Conservation (phyloP, 2,888 invertebrate species). For the Anagyrus pseudococci region DNA sequence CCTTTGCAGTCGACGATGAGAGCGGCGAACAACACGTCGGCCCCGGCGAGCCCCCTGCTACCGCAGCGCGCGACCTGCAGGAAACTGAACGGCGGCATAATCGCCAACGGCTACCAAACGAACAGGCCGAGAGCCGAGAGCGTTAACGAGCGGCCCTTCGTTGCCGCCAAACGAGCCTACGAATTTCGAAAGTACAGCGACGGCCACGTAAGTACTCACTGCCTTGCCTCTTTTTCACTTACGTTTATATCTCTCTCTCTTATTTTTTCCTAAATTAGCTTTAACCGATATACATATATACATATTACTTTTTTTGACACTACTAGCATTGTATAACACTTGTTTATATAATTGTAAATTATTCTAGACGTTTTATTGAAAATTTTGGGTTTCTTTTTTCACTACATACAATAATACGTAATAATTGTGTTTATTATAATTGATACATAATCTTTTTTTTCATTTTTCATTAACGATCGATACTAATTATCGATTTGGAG, state of each 20-base stretch:
- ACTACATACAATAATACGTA: too few relatives aligned
- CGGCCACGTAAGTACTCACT: conserved; percentile 61
- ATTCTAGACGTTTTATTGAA: too few relatives aligned
- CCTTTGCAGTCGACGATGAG: conserved; percentile 38
- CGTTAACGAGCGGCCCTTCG: conserved; percentile 70
- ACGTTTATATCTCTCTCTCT: too few relatives aligned
- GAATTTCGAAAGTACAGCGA: conserved; percentile 62
- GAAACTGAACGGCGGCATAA: conserved; percentile 56
- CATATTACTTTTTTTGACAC: too few relatives aligned
- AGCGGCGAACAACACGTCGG: conserved; percentile 55
- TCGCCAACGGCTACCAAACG: conserved; percentile 43
- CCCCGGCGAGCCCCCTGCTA: conserved; percentile 64
- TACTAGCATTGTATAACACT: too few relatives aligned
- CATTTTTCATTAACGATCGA: conserved; percentile 6
- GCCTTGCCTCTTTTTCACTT: too few relatives aligned
- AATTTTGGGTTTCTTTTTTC: too few relatives aligned
- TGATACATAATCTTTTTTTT: conserved; percentile 5
- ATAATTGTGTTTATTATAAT: too few relatives aligned
- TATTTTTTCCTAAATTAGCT: too few relatives aligned
- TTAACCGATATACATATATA: too few relatives aligned
- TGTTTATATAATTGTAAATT: too few relatives aligned
- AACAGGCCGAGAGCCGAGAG: conserved; percentile 58
- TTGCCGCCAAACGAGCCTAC: conserved; percentile 68
- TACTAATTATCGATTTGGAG: conserved; percentile 12
- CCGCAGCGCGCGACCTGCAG: conserved; percentile 64